These are phyloP conservation scores for Graphium colonna DNA, from an alignment of 2,888 invertebrate genomes.

Conservation along the genomic window DNA sequence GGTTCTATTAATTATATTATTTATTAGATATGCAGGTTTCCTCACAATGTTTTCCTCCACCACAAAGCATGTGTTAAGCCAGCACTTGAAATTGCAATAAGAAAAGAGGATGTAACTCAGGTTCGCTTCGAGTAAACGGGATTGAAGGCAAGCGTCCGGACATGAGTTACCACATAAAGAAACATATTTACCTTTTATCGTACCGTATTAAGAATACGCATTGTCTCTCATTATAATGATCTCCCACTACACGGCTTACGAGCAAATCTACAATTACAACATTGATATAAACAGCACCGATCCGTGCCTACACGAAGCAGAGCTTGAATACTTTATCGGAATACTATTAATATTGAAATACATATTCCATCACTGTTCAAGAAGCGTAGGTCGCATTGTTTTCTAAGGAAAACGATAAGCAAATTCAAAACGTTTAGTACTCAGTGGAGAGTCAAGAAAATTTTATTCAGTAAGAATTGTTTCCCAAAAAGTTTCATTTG, in stretches of 20 bases:
- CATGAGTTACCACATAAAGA: no score
- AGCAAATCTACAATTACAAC: neutral
- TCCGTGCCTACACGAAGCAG: conserved; percentile 6
- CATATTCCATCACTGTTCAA: neutral
- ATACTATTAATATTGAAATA: conserved; percentile 14
- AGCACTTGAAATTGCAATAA: no score
- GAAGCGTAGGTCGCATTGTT: neutral
- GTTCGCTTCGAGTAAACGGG: no score
- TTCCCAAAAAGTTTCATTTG: neutral
- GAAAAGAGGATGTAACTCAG: no score
- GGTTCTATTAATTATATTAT: no score
- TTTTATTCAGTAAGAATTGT: neutral
- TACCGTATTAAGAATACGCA: no score
- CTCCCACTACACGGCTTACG: neutral
- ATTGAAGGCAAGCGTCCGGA: no score
- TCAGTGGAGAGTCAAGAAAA: neutral
- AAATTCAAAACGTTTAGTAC: neutral
- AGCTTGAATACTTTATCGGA: conserved; percentile 12
- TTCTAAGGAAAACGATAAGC: neutral
- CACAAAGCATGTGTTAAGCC: no score
- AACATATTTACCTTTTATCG: no score
- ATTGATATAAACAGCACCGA: conserved; percentile 1
- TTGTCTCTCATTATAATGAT: neutral
- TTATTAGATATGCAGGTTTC: no score
- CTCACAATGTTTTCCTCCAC: no score